These are phyloP conservation scores for Andrena dorsata DNA, from an alignment of 2,888 invertebrate genomes.

Conservation along the genomic window DNA sequence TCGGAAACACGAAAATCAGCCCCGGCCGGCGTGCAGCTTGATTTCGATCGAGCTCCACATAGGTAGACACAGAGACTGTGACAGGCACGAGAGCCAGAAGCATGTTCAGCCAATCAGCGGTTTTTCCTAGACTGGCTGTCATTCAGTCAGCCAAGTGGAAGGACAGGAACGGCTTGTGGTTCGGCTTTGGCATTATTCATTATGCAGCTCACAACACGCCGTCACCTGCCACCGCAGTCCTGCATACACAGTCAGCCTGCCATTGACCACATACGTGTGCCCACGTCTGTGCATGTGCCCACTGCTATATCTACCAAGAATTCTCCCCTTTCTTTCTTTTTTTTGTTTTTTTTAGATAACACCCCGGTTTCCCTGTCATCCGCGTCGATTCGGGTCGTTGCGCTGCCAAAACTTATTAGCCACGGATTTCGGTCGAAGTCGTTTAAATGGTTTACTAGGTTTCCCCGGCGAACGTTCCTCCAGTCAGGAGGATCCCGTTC, in stretches of 20 bases:
- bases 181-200: slow-evolving; percentile 83
- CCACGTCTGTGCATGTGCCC: slow-evolving; percentile 41
- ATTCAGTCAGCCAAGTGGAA: slow-evolving; percentile 83
- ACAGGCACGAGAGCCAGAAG: slow-evolving; percentile 73
- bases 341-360: slow-evolving; percentile 35
- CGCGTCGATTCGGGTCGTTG: background rate
- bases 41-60: slow-evolving; percentile 71
- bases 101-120: slow-evolving; percentile 80
- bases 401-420: background rate
- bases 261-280: slow-evolving; percentile 68
- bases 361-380: slow-evolving; percentile 7
- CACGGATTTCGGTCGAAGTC: slow-evolving; percentile 8
- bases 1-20: slow-evolving; percentile 67
- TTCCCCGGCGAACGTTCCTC: background rate
- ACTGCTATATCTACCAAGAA: slow-evolving; percentile 48
- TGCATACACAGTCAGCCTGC: slow-evolving; percentile 69
- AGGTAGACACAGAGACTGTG: slow-evolving; percentile 72
- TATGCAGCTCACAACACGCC: slow-evolving; percentile 83
- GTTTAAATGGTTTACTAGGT: background rate
- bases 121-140: slow-evolving; percentile 83
- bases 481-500: background rate
- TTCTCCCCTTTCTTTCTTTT: slow-evolving; percentile 20
- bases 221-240: slow-evolving; percentile 80
- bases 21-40: slow-evolving; percentile 64
- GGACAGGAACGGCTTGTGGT: slow-evolving; percentile 83